Evolutionary conservation across 1,140 invertebrate genomes (phyloP).

Genomic region (Drosophila punjabiensis): DNA sequence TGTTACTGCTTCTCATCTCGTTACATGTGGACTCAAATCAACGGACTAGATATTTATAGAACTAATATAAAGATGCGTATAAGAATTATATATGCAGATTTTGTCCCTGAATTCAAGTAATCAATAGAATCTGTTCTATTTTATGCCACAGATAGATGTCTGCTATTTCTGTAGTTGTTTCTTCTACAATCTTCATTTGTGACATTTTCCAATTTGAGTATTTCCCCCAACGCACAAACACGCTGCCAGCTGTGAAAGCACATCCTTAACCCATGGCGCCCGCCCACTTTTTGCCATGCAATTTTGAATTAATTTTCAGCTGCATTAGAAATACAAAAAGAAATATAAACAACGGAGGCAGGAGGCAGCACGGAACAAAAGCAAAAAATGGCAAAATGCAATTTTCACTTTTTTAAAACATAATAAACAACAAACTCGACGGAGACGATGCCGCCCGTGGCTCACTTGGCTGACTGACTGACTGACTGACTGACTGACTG

Average conservation of each 20-base stretch:
- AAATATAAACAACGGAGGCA: constrained; percentile 1
- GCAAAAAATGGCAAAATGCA: constrained; percentile 58
- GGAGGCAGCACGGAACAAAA: not conserved
- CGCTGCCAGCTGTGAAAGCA: constrained; percentile 24
- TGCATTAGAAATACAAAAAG: constrained; percentile 60
- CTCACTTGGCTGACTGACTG: constrained; percentile 50
- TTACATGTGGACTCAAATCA: not conserved
- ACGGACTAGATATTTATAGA: not conserved
- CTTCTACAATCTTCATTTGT: not conserved
- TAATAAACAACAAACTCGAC: constrained; percentile 46
- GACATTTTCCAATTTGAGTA: constrained; percentile 7
- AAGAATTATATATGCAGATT: not conserved
- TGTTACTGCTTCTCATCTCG: not conserved
- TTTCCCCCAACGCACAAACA: not conserved
- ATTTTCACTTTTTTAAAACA: constrained; percentile 77
- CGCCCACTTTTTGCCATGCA: constrained; percentile 21
- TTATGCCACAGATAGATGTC: not conserved
- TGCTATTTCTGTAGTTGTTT: not conserved
- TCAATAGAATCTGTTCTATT: not conserved
- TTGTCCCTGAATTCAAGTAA: not conserved
- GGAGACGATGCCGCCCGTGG: constrained; percentile 34
- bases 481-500: constrained; percentile 30
- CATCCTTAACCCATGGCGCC: constrained; percentile 12
- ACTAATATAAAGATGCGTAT: not conserved
- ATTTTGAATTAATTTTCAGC: constrained; percentile 65